Conservation (phyloP, 2,888 invertebrate genomes). For the Oligia latruncula region DNA sequence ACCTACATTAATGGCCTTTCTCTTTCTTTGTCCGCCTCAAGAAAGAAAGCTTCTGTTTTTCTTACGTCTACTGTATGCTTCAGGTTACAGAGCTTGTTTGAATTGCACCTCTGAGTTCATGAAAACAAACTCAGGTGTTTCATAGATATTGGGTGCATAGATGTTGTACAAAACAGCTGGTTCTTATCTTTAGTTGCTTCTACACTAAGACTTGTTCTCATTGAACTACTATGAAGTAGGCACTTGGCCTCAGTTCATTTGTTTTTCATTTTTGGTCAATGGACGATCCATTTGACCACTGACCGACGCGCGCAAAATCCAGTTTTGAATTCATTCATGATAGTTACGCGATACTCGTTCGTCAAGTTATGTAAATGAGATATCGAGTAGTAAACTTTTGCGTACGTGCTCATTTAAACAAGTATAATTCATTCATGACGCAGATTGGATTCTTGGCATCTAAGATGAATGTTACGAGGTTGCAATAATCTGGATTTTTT, state of each 20-base stretch:
- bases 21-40: not conserved
- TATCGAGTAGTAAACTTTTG: not conserved
- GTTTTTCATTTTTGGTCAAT: not conserved
- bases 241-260: not conserved
- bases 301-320: conserved; percentile 4
- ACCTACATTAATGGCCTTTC: not conserved
- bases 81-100: not conserved
- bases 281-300: conserved; percentile 4
- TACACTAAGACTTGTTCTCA: not conserved
- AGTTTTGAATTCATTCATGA: conserved; percentile 30
- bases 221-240: too few species aligned
- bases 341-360: not conserved
- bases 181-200: not conserved
- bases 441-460: conserved; percentile 9
- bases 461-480: not conserved
- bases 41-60: not conserved
- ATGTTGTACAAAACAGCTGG: not conserved
- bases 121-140: not conserved
- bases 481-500: conserved; percentile 3
- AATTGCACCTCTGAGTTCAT: not conserved
- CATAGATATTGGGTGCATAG: not conserved
- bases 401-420: conserved; percentile 16
- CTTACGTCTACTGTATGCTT: not conserved
- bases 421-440: not conserved
- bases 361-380: conserved; percentile 36